Evolutionary conservation across 2,113 vertebrate species (phyloP), one percentile per base, ranked within the genome.

Genomic region (Channa argus): DNA sequence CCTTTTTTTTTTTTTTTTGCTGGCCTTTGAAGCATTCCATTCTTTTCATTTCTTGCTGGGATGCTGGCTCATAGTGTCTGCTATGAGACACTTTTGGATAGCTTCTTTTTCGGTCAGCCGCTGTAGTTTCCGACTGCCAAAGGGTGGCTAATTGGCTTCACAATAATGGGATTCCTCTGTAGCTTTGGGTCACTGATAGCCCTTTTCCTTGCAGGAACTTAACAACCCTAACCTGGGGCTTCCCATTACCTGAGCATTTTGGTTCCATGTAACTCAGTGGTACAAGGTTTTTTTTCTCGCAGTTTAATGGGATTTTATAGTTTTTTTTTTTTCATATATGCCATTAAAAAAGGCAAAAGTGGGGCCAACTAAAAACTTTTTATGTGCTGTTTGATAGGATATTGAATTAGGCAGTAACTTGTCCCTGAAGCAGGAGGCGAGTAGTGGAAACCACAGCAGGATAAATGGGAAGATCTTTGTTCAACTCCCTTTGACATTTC

Each of bases 111-210:
- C 70, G 62, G 67, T 62, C 60, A 11, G 66, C 49, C 67, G 64
- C 77, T 75, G 89, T 89, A 84, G 80, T 89, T 86, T 82, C 84
- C 66, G 82, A 69, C 82, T 77, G 77, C 77, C 80, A 74, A 73
- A 63, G n/a, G 79, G 79, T 72, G 83, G 79, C 79, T 88, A 87
- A 90, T 86, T 86, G 89, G 79, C 87, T 89, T 79, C 71, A 59
- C 76, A 74, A 80, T 86, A 80, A 85, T 73, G 64, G 65, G 83
- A 85, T 88, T 89, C 85, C 77, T 83, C 73, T 72, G 51, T 83
- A 89, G 62, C 84, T 86, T 76, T 79, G 58, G 74, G 86, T 74
- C 39, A 77, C 58, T 58, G 7, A 37, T 13, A 24, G 65, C 52
- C 47, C 60, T 71, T 55, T 80, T 39, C 5, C 58, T 59, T 61